Evolutionary conservation across 2,888 invertebrate genomes (phyloP).

Genomic region (Morinoia aosen): DNA sequence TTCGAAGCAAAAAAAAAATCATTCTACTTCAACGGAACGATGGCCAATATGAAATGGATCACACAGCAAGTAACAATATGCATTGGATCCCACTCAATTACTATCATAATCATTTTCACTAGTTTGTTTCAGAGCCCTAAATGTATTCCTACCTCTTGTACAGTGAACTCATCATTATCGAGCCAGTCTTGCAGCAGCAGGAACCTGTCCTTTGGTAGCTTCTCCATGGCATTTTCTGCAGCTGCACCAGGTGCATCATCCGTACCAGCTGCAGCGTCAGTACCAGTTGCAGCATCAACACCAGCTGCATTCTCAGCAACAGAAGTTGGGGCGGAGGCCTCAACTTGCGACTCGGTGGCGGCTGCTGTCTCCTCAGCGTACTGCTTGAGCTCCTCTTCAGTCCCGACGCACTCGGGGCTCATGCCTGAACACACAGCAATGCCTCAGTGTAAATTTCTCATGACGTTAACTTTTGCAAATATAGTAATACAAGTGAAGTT

Average conservation of each 20-base stretch:
- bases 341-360: slow-evolving; percentile 57
- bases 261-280: background rate
- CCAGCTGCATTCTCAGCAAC: slow-evolving; percentile 24
- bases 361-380: slow-evolving; percentile 57
- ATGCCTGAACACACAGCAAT: slow-evolving; percentile 54
- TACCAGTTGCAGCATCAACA: background rate
- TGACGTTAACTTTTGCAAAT: background rate
- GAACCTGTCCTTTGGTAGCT: slow-evolving; percentile 28
- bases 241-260: slow-evolving; percentile 12
- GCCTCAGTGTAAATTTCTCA: background rate
- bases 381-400: slow-evolving; percentile 56
- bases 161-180: slow-evolving; percentile 38
- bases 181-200: slow-evolving; percentile 45
- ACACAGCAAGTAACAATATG: too few species aligned
- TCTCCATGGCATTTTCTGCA: background rate
- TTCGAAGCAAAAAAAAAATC: too few species aligned
- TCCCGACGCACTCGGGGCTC: slow-evolving; percentile 58
- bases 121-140: background rate
- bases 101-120: background rate
- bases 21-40: too few species aligned
- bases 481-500: background rate
- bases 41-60: too few species aligned
- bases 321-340: slow-evolving; percentile 7
- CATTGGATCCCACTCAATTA: too few species aligned
- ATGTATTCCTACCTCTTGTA: slow-evolving; percentile 12